Evolutionary conservation across 2,113 vertebrate genomes (phyloP).

Genomic region (Stomatorhinus ivindoensis): DNA sequence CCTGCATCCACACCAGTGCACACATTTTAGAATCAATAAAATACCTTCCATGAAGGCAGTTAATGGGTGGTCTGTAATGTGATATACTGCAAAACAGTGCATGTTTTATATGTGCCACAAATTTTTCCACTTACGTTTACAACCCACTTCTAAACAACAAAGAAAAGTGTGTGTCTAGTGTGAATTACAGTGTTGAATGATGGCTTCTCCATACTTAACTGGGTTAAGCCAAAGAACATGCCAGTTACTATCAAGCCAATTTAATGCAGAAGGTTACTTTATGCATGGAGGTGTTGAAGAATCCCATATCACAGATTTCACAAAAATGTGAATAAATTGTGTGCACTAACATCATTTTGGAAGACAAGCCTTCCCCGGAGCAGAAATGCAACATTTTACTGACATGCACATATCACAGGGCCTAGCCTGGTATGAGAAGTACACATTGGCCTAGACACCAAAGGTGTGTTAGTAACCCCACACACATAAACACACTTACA

Average conservation of each 20-base stretch:
- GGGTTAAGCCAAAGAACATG: not conserved
- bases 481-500: no score
- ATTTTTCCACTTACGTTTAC: not conserved
- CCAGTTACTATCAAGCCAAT: not conserved
- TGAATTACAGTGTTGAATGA: not conserved
- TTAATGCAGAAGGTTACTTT: not conserved
- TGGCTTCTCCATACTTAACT: not conserved
- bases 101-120: not conserved
- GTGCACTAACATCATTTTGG: not conserved
- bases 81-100: not conserved
- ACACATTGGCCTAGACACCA: no score
- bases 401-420: no score
- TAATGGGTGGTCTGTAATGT: not conserved
- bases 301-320: not conserved
- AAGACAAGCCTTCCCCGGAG: not conserved
- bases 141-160: not conserved
- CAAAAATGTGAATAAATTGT: not conserved
- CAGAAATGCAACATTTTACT: not conserved
- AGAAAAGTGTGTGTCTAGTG: not conserved
- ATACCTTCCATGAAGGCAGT: not conserved
- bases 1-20: not conserved
- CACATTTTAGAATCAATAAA: not conserved
- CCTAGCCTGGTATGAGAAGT: no score
- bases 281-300: not conserved
- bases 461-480: no score